Evolutionary conservation across 1,140 invertebrate genomes (phyloP).

Genomic region (Plectrocnemia conspersa): DNA sequence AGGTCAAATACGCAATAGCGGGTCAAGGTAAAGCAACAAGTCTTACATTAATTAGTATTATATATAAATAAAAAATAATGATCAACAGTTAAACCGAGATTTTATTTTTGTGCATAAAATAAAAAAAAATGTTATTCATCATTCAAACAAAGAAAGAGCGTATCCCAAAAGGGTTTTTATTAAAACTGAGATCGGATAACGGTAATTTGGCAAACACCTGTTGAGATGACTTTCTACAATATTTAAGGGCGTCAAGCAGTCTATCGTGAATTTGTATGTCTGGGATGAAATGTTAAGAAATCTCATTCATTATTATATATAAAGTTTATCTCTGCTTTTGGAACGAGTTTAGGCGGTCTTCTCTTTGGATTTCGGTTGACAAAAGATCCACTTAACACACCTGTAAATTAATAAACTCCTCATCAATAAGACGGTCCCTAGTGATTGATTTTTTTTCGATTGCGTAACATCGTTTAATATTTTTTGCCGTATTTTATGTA

Average conservation of each 20-base stretch:
- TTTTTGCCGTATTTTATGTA: not conserved
- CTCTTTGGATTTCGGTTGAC: constrained; percentile 3
- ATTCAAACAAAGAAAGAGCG: too few relatives aligned
- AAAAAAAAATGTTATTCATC: too few relatives aligned
- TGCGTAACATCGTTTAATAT: not conserved
- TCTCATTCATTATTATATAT: too few relatives aligned
- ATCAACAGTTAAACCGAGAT: too few relatives aligned
- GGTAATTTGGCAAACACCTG: constrained; percentile 24
- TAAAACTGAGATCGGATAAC: not conserved
- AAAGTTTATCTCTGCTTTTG: constrained; percentile 8
- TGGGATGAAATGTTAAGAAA: not conserved
- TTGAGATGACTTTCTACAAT: constrained; percentile 5
- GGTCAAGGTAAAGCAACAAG: too few relatives aligned
- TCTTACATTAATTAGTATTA: too few relatives aligned
- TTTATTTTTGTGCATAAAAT: too few relatives aligned
- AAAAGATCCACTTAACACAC: constrained; percentile 27
- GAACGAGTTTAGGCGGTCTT: not conserved
- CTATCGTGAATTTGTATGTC: constrained; percentile 16
- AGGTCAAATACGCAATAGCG: too few relatives aligned
- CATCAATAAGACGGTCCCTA: not conserved
- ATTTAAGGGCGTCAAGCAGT: constrained; percentile 20
- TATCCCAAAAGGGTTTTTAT: not conserved
- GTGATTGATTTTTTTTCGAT: not conserved
- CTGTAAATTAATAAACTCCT: constrained; percentile 15
- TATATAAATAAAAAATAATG: too few relatives aligned